Evolutionary conservation across 2,113 vertebrate genomes (phyloP).

Genomic region (Ictalurus punctatus): DNA sequence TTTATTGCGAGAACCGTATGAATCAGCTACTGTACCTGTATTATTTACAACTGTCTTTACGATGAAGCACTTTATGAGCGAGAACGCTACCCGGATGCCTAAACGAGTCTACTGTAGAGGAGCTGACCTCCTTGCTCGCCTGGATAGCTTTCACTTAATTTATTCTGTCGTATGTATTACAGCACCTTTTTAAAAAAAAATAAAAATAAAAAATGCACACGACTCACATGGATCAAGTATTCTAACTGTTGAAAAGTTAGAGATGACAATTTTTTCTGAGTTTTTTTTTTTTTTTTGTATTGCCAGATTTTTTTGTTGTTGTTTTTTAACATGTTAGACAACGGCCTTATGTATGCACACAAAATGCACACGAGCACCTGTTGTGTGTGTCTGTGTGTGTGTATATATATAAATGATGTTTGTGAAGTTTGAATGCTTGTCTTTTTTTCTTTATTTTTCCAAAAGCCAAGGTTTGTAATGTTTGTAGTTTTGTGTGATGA

Average conservation of each 20-base stretch:
- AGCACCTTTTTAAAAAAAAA: too few relatives aligned
- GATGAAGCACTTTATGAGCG: constrained; percentile 51
- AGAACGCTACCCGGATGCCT: background rate
- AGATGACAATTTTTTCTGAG: background rate
- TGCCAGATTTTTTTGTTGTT: background rate
- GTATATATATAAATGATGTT: constrained; percentile 13
- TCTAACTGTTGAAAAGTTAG: background rate
- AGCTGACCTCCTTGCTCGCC: background rate
- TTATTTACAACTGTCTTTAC: constrained; percentile 20
- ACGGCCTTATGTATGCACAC: constrained; percentile 8
- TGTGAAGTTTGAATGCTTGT: constrained; percentile 11
- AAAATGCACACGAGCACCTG: constrained; percentile 14
- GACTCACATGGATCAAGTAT: constrained; percentile 12
- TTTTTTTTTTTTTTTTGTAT: background rate
- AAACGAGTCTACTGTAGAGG: constrained; percentile 5
- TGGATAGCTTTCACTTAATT: background rate
- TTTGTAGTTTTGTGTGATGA: constrained; percentile 46
- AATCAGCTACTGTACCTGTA: constrained; percentile 23
- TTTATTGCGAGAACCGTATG: constrained; percentile 3
- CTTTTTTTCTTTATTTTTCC: background rate
- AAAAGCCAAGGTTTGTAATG: constrained; percentile 37
- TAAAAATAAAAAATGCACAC: background rate
- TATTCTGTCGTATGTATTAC: background rate
- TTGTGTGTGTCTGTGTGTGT: too few relatives aligned
- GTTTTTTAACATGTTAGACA: background rate